These are phyloP conservation scores for Pogonomyrmex barbatus DNA, from an alignment of 1,140 invertebrate species.

Conservation along the genomic window DNA sequence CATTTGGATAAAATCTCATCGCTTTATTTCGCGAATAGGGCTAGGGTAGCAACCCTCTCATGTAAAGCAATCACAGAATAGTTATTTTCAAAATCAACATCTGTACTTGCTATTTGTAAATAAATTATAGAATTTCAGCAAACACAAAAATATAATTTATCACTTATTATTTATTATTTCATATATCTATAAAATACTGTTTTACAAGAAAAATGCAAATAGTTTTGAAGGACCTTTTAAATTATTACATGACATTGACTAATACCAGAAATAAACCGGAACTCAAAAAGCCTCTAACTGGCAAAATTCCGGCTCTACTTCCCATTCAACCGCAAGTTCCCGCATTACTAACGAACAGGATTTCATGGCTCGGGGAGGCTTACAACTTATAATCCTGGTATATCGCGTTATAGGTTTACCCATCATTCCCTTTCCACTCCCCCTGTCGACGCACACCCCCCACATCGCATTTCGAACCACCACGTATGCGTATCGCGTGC, in stretches of 20 bases:
- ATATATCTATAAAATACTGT: neutral
- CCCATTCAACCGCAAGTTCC: constrained; percentile 60
- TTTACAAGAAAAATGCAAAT: neutral
- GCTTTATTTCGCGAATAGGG: constrained; percentile 57
- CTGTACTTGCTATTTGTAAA: constrained; percentile 18
- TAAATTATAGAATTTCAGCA: constrained; percentile 55
- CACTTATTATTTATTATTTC: neutral
- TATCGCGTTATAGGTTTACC: constrained; percentile 79
- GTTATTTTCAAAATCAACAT: constrained; percentile 7
- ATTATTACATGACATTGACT: neutral
- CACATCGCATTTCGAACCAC: constrained; percentile 42
- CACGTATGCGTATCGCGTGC: constrained; percentile 6
- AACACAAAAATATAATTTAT: neutral
- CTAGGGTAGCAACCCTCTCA: constrained; percentile 52
- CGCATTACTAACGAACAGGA: constrained; percentile 69
- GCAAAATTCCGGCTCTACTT: constrained; percentile 72
- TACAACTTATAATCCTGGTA: constrained; percentile 82
- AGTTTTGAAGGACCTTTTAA: neutral
- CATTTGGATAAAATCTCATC: constrained; percentile 83
- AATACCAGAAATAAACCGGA: neutral
- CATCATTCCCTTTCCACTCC: constrained; percentile 58
- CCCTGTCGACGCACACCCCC: constrained; percentile 54
- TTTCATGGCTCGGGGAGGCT: constrained; percentile 72
- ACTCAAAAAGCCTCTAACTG: constrained; percentile 2
- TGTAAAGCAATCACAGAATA: constrained; percentile 23